Evolutionary conservation across 2,888 invertebrate genomes (phyloP).

Genomic region (Heliconius erato): DNA sequence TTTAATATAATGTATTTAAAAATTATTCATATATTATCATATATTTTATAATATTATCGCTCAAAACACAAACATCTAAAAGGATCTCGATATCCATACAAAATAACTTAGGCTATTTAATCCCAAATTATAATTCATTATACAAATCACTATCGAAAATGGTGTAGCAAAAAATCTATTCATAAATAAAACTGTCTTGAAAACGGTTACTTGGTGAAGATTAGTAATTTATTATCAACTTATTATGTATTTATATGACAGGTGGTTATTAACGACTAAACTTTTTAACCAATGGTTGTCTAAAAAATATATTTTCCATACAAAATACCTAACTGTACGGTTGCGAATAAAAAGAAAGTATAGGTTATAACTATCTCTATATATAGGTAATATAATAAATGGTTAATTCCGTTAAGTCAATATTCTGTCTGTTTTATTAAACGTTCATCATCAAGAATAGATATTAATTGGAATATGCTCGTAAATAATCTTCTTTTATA

Average conservation of each 20-base stretch:
- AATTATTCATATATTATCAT: constrained; percentile 4
- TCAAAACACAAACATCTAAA: background rate
- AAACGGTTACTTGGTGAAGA: constrained; percentile 26
- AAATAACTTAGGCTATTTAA: background rate
- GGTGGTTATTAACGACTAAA: constrained; percentile 37
- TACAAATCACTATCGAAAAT: background rate
- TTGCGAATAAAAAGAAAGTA: background rate
- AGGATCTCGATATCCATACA: background rate
- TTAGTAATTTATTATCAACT: constrained; percentile 35
- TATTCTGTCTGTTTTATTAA: background rate
- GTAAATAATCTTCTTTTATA: background rate
- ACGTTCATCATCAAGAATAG: background rate
- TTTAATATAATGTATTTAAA: background rate
- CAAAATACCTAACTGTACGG: background rate
- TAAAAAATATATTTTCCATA: constrained; percentile 1
- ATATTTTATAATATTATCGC: background rate
- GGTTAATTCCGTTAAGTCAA: constrained; percentile 10
- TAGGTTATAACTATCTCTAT: background rate
- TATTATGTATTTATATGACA: constrained; percentile 38
- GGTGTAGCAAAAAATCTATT: background rate
- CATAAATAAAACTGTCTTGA: background rate
- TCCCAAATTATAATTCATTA: background rate
- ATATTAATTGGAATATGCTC: constrained; percentile 4
- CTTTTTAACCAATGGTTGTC: background rate
- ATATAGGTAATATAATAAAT: background rate